A percentile compares a stretch with the other conserved stretches of the same genome.
phyloP scores from a whole-genome alignment of 2,113 vertebrate genomes.

The Myiopsitta monachus region DNA sequence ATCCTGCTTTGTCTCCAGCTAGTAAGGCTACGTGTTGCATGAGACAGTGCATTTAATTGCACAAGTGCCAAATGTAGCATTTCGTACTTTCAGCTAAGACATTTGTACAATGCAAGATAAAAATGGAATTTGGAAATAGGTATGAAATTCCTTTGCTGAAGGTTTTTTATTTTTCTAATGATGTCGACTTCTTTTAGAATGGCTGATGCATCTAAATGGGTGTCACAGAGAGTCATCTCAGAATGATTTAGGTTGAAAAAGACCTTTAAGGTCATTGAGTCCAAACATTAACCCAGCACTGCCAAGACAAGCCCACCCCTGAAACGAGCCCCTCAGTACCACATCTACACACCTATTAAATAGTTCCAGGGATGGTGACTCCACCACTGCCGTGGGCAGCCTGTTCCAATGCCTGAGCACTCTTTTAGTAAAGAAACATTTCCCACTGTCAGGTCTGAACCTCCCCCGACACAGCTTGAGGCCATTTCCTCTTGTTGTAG shows the following conservation, averaged over 20 bases:
- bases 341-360: background rate
- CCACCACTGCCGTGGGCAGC: background rate
- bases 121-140: background rate
- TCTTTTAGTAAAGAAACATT: background rate
- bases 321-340: background rate
- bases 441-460: background rate
- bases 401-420: background rate
- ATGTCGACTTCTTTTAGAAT: background rate
- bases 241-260: background rate
- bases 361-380: background rate
- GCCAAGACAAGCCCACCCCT: background rate
- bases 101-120: background rate
- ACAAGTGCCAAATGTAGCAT: background rate
- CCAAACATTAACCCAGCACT: background rate
- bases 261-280: background rate
- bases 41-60: background rate
- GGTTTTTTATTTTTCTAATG: background rate
- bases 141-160: background rate
- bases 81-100: background rate
- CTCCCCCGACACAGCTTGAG: background rate
- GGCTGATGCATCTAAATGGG: background rate
- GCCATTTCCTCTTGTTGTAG: background rate
- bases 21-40: background rate
- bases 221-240: background rate
- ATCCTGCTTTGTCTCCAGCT: background rate